Evolutionary conservation across 35 echinoderm and acorn worm genomes (phyloP), one percentile per base, ranked within the genome.

Genomic region (Apostichopus japonicus): DNA sequence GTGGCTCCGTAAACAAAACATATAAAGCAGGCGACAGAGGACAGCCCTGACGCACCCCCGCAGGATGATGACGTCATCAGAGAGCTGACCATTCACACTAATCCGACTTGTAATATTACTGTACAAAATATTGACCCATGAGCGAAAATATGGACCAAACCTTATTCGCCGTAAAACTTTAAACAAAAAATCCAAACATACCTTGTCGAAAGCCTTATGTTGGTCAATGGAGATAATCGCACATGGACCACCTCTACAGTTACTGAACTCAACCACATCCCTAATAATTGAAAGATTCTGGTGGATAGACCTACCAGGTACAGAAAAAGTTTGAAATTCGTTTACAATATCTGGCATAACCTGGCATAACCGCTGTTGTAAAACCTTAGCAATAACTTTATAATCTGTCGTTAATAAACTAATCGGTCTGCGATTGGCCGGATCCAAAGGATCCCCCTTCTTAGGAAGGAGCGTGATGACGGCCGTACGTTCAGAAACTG

Each of bases 1-100:
- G 13, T 61, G 83, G 55, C 55, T 87, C 83, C 16, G 58, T 61
- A 63, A 87, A 87, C 15, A 87, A n/a, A 63, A 87, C 83, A 87
- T 87, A 87, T 13, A 87, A 25, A 24, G 55, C 44, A 19, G 55
- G 78, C 17, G 83, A 87, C 59, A 87, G 21, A 10, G 55, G 24
- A 23, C 55, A 87, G 5, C 54, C 57, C 83, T 87, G 54, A 10
- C 33, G 5, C 4, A 80, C 78, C 27, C 78, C 54, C 33, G 14
- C 16, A 0, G 8, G 58, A 87, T 61, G 55, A n/a, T 10, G 25
- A 87, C 21, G 51, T 4, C 13, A 56, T 87, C 83, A 21, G 55
- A 61, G 25, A 87, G 54, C 22, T 56, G 10, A 53, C 54, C 53
- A 65, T 87, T 87, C 22, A 87, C 57, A 5, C 63, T 8, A 11